A percentile compares a stretch with the other conserved stretches of the same genome.
These are phyloP conservation scores for Neoaliturus tenellus DNA, from an alignment of 2,888 invertebrate genomes.

Conservation along the genomic window DNA sequence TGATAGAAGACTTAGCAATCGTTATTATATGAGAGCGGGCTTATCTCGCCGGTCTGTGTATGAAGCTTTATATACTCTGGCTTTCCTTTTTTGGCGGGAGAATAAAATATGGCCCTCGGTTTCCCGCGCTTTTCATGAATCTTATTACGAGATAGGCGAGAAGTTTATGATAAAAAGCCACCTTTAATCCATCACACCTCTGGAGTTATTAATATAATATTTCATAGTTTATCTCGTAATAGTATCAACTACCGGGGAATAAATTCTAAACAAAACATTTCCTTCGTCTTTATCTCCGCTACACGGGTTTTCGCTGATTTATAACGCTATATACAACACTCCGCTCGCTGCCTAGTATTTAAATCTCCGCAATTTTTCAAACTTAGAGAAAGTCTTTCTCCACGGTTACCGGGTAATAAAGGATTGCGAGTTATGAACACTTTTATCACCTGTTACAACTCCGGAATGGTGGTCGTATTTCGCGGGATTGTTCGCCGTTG, in stretches of 20 bases:
- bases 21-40: conserved; percentile 69
- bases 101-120: conserved; percentile 83
- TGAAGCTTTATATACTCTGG: conserved; percentile 65
- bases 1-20: conserved; percentile 70
- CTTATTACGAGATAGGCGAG: conserved; percentile 82
- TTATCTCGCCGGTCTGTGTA: conserved; percentile 65
- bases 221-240: conserved; percentile 60
- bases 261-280: conserved; percentile 57
- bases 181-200: conserved; percentile 64
- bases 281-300: conserved; percentile 46
- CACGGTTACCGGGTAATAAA: conserved; percentile 26
- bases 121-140: conserved; percentile 82
- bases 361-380: conserved; percentile 49
- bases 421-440: conserved; percentile 34
- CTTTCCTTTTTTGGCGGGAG: conserved; percentile 59
- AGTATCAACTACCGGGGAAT: conserved; percentile 57
- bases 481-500: not conserved
- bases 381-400: conserved; percentile 51
- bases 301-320: conserved; percentile 32
- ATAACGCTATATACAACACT: conserved; percentile 48
- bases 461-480: conserved; percentile 16
- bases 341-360: conserved; percentile 43
- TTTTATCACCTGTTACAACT: conserved; percentile 35
- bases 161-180: conserved; percentile 64
- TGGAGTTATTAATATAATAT: conserved; percentile 60